Conservation (phyloP, 2,113 vertebrate genomes). For the Cygnus buccinator region DNA sequence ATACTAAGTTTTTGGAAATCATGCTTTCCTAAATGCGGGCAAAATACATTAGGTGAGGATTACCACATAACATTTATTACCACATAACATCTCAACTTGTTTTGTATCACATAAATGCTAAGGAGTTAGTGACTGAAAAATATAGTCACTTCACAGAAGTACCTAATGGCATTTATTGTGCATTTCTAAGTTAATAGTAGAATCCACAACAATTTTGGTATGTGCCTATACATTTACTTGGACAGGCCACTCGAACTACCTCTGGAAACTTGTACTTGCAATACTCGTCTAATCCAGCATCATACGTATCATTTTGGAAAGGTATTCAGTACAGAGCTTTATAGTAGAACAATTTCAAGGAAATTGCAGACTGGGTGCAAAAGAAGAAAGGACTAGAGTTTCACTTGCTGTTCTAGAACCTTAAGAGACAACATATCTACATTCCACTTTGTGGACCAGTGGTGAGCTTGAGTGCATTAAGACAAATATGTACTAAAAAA, state of each 20-base stretch:
- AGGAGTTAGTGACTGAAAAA: neutral
- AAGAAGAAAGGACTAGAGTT: neutral
- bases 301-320: neutral
- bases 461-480: neutral
- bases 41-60: neutral
- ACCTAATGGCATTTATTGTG: neutral
- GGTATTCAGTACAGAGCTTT: neutral
- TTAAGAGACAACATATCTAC: neutral
- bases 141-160: neutral
- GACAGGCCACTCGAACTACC: neutral
- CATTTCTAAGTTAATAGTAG: neutral
- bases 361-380: neutral
- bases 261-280: neutral
- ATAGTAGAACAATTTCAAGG: neutral
- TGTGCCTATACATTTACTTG: neutral
- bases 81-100: neutral
- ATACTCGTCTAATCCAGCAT: neutral
- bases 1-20: neutral
- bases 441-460: neutral
- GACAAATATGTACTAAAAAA: neutral
- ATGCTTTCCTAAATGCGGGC: rapidly evolving
- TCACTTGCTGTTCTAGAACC: neutral
- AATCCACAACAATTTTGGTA: neutral
- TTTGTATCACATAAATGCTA: neutral
- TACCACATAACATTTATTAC: neutral